Evolutionary conservation across 2,888 invertebrate genomes (phyloP), one percentile per base, ranked within the genome.

Genomic region (Drosophila tripunctata): DNA sequence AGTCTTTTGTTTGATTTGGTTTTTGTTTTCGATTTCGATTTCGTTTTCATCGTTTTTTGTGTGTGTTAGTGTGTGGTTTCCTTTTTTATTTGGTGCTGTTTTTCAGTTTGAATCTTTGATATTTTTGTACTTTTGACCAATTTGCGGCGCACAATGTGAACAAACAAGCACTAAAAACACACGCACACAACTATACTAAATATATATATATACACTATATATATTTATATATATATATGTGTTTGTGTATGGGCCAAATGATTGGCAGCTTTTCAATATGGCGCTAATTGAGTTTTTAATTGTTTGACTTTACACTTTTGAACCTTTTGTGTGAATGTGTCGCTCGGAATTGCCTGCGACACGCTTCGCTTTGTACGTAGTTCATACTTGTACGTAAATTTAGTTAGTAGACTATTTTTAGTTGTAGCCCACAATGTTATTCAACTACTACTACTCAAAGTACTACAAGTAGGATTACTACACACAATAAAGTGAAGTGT

Each of bases 261-360:
- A 83, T 83, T 86, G 86, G 79, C 83, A 84, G 86, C 79, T 75
- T 81, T 83, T 79, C 84, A 83, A 86, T 77, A 78, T 84, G 87
- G 87, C 83, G 86, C 83, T 84, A 84, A 84, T 84, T 84, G 83
- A 86, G 83, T 84, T 84, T 84, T 86, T 84, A 86, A 84, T 84
- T 84, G 83, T 84, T 86, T 74, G 83, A 78, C 67, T 80, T 80
- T 71, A 66, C 80, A 82, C 82, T 80, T 79, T 73, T 76, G 78
- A 52, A 55, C 67, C 70, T 68, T 68, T 73, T 63, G 73, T 63
- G 54, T 64, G 48, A 51, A 64, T 52, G 67, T 75, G 72, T 72
- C 73, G 68, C 54, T 38, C 69, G 36, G 55, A 61, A 66, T 67
- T 73, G 73, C 41, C 40, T 17, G 40, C 66, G 66, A 55, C 60